Evolutionary conservation across 2,113 vertebrate species (phyloP).

Genomic region (Junco hyemalis): DNA sequence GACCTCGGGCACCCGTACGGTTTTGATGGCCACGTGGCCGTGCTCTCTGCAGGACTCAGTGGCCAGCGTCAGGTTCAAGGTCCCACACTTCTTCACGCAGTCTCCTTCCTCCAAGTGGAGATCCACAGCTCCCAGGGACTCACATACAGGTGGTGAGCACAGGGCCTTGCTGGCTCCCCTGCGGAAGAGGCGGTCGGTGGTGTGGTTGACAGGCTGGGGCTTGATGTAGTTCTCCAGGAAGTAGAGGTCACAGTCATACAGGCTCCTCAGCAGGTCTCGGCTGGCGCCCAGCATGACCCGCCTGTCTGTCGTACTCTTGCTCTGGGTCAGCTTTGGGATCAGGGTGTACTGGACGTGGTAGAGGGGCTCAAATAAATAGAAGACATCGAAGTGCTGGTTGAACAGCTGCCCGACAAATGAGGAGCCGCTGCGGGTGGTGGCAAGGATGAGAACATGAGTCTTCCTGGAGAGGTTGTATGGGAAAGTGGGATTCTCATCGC

Average conservation of each 20-base stretch:
- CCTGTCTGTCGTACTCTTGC: conserved; percentile 82
- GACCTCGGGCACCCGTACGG: conserved; percentile 90
- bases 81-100: conserved; percentile 88
- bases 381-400: conserved; percentile 95
- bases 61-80: conserved; percentile 89
- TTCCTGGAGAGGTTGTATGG: conserved; percentile 85
- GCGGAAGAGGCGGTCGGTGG: conserved; percentile 90
- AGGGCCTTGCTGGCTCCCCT: conserved; percentile 91
- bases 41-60: conserved; percentile 86
- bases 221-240: conserved; percentile 96
- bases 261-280: conserved; percentile 89
- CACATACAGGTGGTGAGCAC: conserved; percentile 89
- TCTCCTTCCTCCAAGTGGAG: conserved; percentile 91
- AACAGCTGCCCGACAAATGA: conserved; percentile 96
- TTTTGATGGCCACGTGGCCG: conserved; percentile 92
- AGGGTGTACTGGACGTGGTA: conserved; percentile 93
- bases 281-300: conserved; percentile 92
- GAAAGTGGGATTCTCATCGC: conserved; percentile 87
- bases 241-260: conserved; percentile 92
- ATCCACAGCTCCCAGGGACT: conserved; percentile 75
- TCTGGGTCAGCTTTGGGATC: conserved; percentile 88
- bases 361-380: conserved; percentile 97
- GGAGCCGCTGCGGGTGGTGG: conserved; percentile 93
- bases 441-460: conserved; percentile 91
- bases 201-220: conserved; percentile 89